These are phyloP conservation scores for Drosophila carrolli DNA, from an alignment of 1,140 invertebrate species.

Conservation along the genomic window DNA sequence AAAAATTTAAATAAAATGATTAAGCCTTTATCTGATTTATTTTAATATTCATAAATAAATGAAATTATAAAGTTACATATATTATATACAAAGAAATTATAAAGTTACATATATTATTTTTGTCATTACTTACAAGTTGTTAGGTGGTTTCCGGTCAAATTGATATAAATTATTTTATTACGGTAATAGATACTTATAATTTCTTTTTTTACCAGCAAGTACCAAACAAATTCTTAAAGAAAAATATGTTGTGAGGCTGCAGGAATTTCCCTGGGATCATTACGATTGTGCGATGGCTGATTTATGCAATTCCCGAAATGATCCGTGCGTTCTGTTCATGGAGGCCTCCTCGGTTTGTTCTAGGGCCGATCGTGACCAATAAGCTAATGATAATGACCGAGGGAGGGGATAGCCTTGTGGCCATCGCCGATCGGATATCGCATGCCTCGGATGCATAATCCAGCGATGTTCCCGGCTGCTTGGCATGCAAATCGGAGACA, in stretches of 20 bases:
- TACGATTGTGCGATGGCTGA: conserved; percentile 2
- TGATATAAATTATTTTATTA: too few species aligned
- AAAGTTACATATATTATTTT: too few species aligned
- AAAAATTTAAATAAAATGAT: too few species aligned
- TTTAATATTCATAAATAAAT: too few species aligned
- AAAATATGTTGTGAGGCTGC: neutral
- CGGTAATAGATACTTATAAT: too few species aligned
- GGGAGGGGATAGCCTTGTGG: conserved; percentile 35
- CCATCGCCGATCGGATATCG: conserved; percentile 27
- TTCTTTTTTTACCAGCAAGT: neutral
- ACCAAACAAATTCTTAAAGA: neutral
- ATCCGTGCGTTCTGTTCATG: neutral
- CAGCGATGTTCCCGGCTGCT: conserved; percentile 12
- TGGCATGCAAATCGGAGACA: conserved; percentile 48
- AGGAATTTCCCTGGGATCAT: neutral
- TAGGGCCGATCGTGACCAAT: conserved; percentile 35
- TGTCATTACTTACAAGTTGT: too few species aligned
- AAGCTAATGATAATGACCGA: conserved; percentile 22
- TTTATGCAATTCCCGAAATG: conserved; percentile 3
- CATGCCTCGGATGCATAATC: conserved; percentile 27
- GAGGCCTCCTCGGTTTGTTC: neutral
- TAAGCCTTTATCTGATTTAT: too few species aligned
- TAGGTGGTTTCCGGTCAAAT: too few species aligned
- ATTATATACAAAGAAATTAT: too few species aligned
- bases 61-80: too few species aligned